A percentile compares a stretch with the other conserved stretches of the same genome.
Evolutionary conservation across 23 tunicate species (phyloP).

Genomic region (Phallusia fumigata): DNA sequence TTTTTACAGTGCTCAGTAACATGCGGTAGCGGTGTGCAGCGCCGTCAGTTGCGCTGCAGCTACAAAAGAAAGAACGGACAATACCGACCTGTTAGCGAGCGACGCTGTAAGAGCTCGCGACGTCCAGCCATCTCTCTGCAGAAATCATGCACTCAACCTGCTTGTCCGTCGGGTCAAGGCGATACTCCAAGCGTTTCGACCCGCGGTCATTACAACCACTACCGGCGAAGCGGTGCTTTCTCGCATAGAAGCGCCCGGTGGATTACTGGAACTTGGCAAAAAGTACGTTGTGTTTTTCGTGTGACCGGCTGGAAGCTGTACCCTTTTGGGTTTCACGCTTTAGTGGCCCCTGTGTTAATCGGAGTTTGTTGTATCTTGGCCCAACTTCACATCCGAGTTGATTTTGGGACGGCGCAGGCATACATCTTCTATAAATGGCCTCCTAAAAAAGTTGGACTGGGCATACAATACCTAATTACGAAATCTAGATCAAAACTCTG

Average conservation of each 20-base stretch:
- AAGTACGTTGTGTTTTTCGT: too few relatives aligned
- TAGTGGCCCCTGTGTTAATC: too few relatives aligned
- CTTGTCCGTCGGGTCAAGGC: conserved; percentile 20
- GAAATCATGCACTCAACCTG: conserved; percentile 21
- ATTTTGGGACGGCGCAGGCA: too few relatives aligned
- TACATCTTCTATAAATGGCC: too few relatives aligned
- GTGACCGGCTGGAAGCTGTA: too few relatives aligned
- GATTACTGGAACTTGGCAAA: conserved; percentile 64
- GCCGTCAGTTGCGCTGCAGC: conserved; percentile 69
- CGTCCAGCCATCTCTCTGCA: conserved; percentile 55
- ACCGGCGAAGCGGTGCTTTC: conserved; percentile 4
- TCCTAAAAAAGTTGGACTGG: too few relatives aligned
- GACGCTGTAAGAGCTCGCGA: conserved; percentile 52
- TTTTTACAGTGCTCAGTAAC: conserved; percentile 77
- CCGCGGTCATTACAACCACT: conserved; percentile 2
- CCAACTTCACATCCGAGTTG: too few relatives aligned
- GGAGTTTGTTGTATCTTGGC: too few relatives aligned
- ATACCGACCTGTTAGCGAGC: conserved; percentile 44
- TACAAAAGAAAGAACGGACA: conserved; percentile 64
- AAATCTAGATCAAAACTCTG: too few relatives aligned
- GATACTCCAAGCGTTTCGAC: background rate
- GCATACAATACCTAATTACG: too few relatives aligned
- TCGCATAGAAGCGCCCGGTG: conserved; percentile 19
- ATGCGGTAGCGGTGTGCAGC: conserved; percentile 75
- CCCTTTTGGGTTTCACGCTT: too few relatives aligned